A percentile compares a stretch with the other conserved stretches of the same genome.
Conservation (phyloP, 2,888 invertebrate genomes). For the Sinohyriopsis cumingii region DNA sequence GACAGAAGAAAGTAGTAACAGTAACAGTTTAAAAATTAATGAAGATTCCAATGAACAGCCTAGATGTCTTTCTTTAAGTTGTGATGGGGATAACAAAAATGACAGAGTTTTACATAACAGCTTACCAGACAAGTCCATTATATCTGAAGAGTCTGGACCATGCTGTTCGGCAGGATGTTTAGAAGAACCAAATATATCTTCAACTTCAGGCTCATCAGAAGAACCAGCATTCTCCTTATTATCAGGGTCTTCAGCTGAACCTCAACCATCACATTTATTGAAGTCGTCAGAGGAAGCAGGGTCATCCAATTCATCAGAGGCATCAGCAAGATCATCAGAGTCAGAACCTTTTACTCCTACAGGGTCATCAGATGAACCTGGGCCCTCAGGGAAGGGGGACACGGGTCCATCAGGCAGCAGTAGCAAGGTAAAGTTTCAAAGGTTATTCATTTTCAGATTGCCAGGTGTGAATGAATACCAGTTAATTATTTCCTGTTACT, state of each 20-base stretch:
- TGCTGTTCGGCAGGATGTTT: constrained; percentile 4
- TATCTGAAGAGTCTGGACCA: constrained; percentile 6
- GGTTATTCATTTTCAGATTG: too few relatives aligned
- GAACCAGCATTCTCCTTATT: not conserved
- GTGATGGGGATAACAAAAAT: constrained; percentile 1
- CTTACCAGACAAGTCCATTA: not conserved
- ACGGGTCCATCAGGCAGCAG: not conserved
- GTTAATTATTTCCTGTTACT: too few relatives aligned
- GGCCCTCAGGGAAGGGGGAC: not conserved
- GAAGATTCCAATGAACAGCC: constrained; percentile 3
- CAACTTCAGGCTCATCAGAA: not conserved
- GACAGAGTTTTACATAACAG: not conserved
- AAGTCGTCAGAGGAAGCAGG: not conserved
- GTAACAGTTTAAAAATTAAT: constrained; percentile 3
- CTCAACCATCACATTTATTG: too few relatives aligned
- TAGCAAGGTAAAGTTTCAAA: constrained; percentile 1
- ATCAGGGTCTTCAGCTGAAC: not conserved
- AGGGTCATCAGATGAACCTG: not conserved
- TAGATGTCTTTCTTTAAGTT: constrained; percentile 15
- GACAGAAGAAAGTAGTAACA: constrained; percentile 4
- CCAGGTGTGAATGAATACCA: too few relatives aligned
- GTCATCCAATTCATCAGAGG: not conserved
- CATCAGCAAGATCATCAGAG: constrained; percentile 7
- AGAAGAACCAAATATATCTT: constrained; percentile 8
- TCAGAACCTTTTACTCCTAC: constrained; percentile 5